Evolutionary conservation across 2,113 vertebrate species (phyloP).

Genomic region (Corythoichthys intestinalis): DNA sequence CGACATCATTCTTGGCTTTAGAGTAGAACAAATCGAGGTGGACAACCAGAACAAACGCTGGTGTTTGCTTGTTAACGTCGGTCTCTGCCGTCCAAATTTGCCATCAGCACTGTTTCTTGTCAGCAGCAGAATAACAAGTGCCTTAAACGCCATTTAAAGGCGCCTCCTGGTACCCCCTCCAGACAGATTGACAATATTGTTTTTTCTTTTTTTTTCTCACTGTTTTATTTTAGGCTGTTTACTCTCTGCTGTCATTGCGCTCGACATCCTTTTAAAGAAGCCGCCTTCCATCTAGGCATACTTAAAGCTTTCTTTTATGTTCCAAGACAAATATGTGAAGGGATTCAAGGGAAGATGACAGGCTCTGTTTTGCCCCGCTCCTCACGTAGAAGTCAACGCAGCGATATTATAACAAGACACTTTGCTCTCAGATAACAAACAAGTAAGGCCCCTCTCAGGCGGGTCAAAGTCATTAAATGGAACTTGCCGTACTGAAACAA

Average conservation of each 20-base stretch:
- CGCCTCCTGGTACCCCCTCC: constrained; percentile 33
- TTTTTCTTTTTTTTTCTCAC: constrained; percentile 64
- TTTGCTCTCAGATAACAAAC: constrained; percentile 13
- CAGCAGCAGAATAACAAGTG: constrained; percentile 36
- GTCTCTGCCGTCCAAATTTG: constrained; percentile 51
- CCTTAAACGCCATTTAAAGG: constrained; percentile 57
- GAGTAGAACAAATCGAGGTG: constrained; percentile 52
- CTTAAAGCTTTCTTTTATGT: constrained; percentile 51
- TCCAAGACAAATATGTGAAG: constrained; percentile 54
- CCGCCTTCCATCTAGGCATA: constrained; percentile 39
- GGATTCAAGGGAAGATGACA: constrained; percentile 49
- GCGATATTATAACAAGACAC: constrained; percentile 37
- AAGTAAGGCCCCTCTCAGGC: not conserved
- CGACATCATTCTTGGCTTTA: constrained; percentile 23
- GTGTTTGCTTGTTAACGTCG: constrained; percentile 54
- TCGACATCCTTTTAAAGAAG: constrained; percentile 37
- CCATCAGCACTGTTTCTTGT: constrained; percentile 47
- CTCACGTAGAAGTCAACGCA: constrained; percentile 47
- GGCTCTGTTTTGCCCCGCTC: constrained; percentile 36
- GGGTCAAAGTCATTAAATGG: constrained; percentile 39
- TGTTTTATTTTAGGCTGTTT: constrained; percentile 72
- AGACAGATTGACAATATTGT: constrained; percentile 57
- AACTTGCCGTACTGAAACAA: constrained; percentile 24
- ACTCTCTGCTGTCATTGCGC: constrained; percentile 58
- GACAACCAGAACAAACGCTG: constrained; percentile 58